A percentile compares a stretch with the other conserved stretches of the same genome.
Evolutionary conservation across 2,888 invertebrate species (phyloP).

Genomic region (Calameuta idolon): DNA sequence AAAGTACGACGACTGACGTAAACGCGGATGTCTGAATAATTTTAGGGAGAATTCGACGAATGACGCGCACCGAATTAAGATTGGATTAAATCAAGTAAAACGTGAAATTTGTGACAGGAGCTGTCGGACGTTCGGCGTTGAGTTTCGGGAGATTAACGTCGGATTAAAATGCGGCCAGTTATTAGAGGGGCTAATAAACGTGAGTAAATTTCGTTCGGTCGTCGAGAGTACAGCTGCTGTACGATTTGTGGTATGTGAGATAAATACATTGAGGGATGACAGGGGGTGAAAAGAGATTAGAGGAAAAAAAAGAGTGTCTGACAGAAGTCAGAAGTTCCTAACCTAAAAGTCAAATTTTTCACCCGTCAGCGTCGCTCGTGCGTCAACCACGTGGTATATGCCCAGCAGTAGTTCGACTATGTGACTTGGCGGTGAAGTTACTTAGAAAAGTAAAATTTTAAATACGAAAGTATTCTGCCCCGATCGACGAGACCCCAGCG

Average conservation of each 20-base stretch:
- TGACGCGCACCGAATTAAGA: slow-evolving; percentile 31
- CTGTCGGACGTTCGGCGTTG: slow-evolving; percentile 26
- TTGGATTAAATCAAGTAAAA: slow-evolving; percentile 45
- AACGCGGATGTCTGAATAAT: not conserved
- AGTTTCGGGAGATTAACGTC: slow-evolving; percentile 57
- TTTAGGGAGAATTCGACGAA: not conserved
- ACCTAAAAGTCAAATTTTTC: not conserved
- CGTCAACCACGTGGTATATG: too few relatives aligned
- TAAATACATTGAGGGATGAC: not conserved
- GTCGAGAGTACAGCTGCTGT: not conserved
- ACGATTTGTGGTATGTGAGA: not conserved
- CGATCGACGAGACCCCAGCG: not conserved
- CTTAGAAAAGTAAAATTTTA: too few relatives aligned
- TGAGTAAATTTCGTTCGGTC: slow-evolving; percentile 49
- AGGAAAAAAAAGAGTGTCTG: not conserved
- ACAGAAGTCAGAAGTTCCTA: not conserved
- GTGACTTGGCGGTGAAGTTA: too few relatives aligned
- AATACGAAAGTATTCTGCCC: not conserved
- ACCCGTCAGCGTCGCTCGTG: not conserved
- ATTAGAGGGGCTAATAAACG: slow-evolving; percentile 60
- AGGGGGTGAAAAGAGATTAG: not conserved
- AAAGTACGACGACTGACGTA: not conserved
- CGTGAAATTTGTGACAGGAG: slow-evolving; percentile 37
- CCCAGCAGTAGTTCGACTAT: too few relatives aligned
- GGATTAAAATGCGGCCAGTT: slow-evolving; percentile 59